These are phyloP conservation scores for Stegastes partitus DNA, from an alignment of 2,113 vertebrate genomes.

Conservation along the genomic window DNA sequence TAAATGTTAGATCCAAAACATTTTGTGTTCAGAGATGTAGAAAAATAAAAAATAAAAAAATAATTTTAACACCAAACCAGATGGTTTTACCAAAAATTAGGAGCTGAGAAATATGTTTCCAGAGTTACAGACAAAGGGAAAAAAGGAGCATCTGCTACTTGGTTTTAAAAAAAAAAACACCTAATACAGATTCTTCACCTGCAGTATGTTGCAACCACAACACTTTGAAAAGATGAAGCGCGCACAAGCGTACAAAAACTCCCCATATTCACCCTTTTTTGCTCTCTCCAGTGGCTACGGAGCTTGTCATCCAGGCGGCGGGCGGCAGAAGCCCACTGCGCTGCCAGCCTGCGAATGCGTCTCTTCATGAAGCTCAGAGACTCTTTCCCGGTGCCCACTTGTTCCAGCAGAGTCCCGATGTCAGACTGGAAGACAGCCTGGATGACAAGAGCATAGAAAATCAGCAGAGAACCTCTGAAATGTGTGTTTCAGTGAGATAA, in stretches of 20 bases:
- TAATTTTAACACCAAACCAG: slow-evolving; percentile 16
- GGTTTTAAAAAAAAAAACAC: neutral
- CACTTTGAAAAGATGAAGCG: slow-evolving; percentile 45
- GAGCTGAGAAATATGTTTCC: slow-evolving; percentile 6
- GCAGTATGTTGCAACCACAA: slow-evolving; percentile 4
- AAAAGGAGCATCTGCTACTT: neutral
- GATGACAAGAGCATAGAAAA: slow-evolving; percentile 5
- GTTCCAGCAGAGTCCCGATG: slow-evolving; percentile 90
- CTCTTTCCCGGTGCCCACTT: slow-evolving; percentile 94
- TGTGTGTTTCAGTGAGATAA: neutral
- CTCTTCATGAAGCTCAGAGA: slow-evolving; percentile 98
- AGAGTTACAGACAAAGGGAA: neutral
- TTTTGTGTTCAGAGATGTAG: neutral
- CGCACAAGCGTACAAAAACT: neutral
- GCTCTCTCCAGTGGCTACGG: slow-evolving; percentile 81
- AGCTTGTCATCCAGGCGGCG: slow-evolving; percentile 88
- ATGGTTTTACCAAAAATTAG: slow-evolving; percentile 49
- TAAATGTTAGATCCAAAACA: slow-evolving; percentile 36
- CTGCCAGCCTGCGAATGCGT: slow-evolving; percentile 89
- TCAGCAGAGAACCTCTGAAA: neutral
- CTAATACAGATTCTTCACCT: slow-evolving; percentile 22
- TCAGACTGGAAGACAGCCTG: slow-evolving; percentile 91
- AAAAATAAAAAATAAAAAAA: too few relatives aligned
- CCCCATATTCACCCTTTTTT: slow-evolving; percentile 86
- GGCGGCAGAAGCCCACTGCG: slow-evolving; percentile 91